Conservation (phyloP, 2,888 invertebrate genomes). For the Parnassius mnemosyne region DNA sequence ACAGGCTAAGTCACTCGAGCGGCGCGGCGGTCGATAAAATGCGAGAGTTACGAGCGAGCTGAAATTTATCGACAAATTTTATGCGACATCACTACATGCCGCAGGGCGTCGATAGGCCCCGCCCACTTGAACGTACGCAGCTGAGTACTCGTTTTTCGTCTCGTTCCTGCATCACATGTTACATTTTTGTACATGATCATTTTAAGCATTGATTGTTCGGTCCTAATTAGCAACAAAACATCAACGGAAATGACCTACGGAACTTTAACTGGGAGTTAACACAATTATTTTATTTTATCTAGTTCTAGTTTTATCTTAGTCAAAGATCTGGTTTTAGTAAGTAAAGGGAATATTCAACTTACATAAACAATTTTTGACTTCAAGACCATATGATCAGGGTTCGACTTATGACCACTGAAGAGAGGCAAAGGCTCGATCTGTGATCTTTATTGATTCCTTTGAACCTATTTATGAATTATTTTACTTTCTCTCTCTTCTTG, state of each 20-base stretch:
- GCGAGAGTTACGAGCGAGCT: constrained; percentile 44
- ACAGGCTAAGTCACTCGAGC: constrained; percentile 36
- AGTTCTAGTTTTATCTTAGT: too few relatives aligned
- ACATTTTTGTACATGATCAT: neutral
- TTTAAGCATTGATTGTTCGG: constrained; percentile 2
- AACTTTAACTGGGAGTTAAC: too few relatives aligned
- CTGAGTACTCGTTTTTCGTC: constrained; percentile 8
- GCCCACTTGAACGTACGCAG: constrained; percentile 41
- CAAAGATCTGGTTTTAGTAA: too few relatives aligned
- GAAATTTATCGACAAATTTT: constrained; percentile 60
- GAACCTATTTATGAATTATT: too few relatives aligned
- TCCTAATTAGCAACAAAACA: constrained; percentile 15
- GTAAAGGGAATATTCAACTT: too few relatives aligned
- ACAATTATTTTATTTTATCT: too few relatives aligned
- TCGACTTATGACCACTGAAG: too few relatives aligned
- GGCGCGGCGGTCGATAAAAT: constrained; percentile 52
- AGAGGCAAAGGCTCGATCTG: too few relatives aligned
- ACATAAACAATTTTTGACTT: too few relatives aligned
- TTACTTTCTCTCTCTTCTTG: too few relatives aligned
- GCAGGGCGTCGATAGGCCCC: constrained; percentile 48
- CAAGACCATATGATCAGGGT: too few relatives aligned
- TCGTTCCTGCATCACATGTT: constrained; percentile 10
- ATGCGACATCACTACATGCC: constrained; percentile 60
- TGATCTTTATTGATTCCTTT: too few relatives aligned
- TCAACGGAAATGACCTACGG: neutral